A percentile compares a stretch with the other conserved stretches of the same genome.
phyloP scores from a whole-genome alignment of 2,888 invertebrate genomes.

The Caenorhabditis becei region DNA sequence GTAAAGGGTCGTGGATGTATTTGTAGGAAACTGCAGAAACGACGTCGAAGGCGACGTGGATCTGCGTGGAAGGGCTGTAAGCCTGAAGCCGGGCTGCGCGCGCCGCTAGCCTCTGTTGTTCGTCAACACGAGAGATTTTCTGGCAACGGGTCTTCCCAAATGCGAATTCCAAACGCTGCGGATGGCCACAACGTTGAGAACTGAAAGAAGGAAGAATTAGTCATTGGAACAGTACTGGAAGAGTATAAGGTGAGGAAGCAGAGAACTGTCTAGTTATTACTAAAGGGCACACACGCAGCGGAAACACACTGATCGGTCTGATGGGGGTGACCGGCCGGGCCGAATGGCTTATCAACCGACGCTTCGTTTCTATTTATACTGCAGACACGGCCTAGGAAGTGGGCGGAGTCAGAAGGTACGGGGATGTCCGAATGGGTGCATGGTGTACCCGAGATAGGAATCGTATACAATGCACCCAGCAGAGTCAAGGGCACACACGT shows the following conservation, averaged over 20 bases:
- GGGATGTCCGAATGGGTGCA: slow-evolving; percentile 37
- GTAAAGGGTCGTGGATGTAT: slow-evolving; percentile 46
- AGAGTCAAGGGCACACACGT: background rate
- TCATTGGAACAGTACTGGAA: background rate
- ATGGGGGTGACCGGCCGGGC: slow-evolving; percentile 12
- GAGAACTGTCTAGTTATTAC: background rate
- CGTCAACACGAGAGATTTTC: slow-evolving; percentile 67
- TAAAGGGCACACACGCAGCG: slow-evolving; percentile 19
- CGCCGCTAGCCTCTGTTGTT: slow-evolving; percentile 66
- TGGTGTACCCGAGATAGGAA: slow-evolving; percentile 11
- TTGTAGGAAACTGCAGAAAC: slow-evolving; percentile 35
- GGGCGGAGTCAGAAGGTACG: slow-evolving; percentile 35
- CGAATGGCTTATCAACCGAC: slow-evolving; percentile 43
- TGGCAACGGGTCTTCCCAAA: slow-evolving; percentile 65
- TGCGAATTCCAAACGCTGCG: slow-evolving; percentile 56
- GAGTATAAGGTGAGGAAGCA: slow-evolving; percentile 1
- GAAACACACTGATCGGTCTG: slow-evolving; percentile 29
- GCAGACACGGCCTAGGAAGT: slow-evolving; percentile 32
- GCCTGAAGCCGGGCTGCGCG: slow-evolving; percentile 62
- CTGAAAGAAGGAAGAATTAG: slow-evolving; percentile 39
- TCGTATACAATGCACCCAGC: slow-evolving; percentile 5
- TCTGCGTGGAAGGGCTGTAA: slow-evolving; percentile 37
- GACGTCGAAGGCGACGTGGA: slow-evolving; percentile 32
- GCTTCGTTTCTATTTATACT: slow-evolving; percentile 45
- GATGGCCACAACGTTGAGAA: slow-evolving; percentile 53